Evolutionary conservation across 2,888 invertebrate species (phyloP).

Genomic region (Dynastes hyllus): DNA sequence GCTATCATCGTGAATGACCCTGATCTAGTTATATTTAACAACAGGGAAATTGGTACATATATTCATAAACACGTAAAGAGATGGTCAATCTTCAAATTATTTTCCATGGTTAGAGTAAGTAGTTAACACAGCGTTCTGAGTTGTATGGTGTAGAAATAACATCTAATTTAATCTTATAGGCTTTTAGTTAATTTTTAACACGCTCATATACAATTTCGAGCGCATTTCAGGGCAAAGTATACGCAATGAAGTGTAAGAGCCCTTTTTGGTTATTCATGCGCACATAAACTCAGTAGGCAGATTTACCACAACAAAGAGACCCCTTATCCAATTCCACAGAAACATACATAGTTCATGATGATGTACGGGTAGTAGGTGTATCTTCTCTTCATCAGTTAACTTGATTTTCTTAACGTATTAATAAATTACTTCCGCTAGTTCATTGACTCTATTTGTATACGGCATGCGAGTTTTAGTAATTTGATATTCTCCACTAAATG

Average conservation of each 20-base stretch:
- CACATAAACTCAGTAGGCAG: slow-evolving; percentile 1
- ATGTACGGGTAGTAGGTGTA: slow-evolving; percentile 16
- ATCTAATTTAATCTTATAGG: neutral
- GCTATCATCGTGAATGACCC: too few relatives aligned
- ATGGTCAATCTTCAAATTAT: too few relatives aligned
- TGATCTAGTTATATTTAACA: too few relatives aligned
- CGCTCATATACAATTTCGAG: slow-evolving; percentile 5
- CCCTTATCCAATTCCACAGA: slow-evolving; percentile 1
- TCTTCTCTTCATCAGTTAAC: slow-evolving; percentile 27
- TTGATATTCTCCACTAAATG: slow-evolving; percentile 22
- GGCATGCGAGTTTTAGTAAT: slow-evolving; percentile 22
- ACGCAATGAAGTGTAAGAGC: slow-evolving; percentile 21
- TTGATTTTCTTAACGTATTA: slow-evolving; percentile 43
- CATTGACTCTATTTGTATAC: slow-evolving; percentile 32
- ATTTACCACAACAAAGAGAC: slow-evolving; percentile 18
- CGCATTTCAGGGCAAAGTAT: neutral
- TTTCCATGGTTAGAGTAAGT: too few relatives aligned
- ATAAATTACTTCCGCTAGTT: slow-evolving; percentile 47
- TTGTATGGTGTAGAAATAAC: too few relatives aligned
- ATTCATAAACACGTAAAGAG: too few relatives aligned
- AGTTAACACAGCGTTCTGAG: too few relatives aligned
- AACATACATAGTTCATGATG: slow-evolving; percentile 11
- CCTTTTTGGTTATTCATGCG: slow-evolving; percentile 31
- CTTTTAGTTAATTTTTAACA: slow-evolving; percentile 30
- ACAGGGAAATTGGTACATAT: too few relatives aligned